Conservation (phyloP, 1,140 invertebrate species). For the Drosophila ficusphila region DNA sequence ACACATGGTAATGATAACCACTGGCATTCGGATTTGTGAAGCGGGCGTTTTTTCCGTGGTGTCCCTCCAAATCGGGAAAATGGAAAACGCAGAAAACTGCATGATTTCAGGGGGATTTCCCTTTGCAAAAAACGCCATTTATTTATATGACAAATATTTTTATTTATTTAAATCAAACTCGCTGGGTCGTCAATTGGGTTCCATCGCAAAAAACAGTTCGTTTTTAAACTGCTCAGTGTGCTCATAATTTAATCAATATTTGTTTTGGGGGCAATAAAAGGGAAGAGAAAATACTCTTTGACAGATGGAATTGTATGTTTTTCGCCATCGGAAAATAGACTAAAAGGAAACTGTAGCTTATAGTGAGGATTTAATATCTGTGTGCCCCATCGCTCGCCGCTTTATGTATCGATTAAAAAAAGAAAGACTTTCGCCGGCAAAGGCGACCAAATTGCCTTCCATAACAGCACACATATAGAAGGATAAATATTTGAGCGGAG, state of each 20-base stretch:
- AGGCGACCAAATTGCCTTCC: constrained; percentile 29
- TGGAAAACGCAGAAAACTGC: neutral
- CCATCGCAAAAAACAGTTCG: neutral
- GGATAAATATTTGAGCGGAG: constrained; percentile 31
- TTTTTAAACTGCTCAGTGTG: constrained; percentile 24
- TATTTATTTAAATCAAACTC: constrained; percentile 56
- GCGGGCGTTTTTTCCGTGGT: constrained; percentile 1
- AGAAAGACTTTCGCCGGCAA: constrained; percentile 1
- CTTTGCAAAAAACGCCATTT: constrained; percentile 14
- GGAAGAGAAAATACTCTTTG: constrained; percentile 24
- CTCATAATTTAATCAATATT: constrained; percentile 48
- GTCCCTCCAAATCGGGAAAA: neutral
- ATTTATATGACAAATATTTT: constrained; percentile 19
- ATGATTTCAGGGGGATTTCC: neutral
- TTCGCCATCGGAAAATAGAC: neutral
- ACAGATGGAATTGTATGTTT: constrained; percentile 32
- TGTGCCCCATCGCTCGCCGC: neutral
- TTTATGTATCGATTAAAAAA: constrained; percentile 43
- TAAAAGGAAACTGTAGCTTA: constrained; percentile 10
- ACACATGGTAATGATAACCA: constrained; percentile 25
- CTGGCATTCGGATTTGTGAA: constrained; percentile 20
- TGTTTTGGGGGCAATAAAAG: constrained; percentile 30
- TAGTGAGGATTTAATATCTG: constrained; percentile 29
- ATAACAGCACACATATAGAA: constrained; percentile 4
- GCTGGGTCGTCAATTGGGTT: constrained; percentile 20